Conservation (phyloP, 2,888 invertebrate species). For the Stenichneumon culpator region DNA sequence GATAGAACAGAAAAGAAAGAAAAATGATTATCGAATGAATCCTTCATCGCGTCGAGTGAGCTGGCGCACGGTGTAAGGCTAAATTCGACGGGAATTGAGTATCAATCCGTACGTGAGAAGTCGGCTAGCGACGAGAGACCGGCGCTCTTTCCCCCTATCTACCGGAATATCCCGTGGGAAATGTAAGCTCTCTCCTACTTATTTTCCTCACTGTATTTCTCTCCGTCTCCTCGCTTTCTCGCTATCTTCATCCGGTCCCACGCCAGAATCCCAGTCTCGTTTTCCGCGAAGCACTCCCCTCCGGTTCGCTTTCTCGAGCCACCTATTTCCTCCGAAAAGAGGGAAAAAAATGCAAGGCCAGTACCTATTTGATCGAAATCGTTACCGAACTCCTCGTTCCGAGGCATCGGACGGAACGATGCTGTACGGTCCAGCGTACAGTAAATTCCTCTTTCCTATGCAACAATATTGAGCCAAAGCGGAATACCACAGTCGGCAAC, state of each 20-base stretch:
- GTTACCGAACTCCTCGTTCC: neutral
- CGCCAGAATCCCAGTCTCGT: slow-evolving; percentile 68
- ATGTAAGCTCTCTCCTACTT: slow-evolving; percentile 71
- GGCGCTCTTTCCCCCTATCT: slow-evolving; percentile 71
- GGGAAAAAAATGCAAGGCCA: neutral
- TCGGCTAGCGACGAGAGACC: slow-evolving; percentile 67
- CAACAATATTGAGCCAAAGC: neutral
- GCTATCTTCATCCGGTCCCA: slow-evolving; percentile 59
- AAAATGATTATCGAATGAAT: slow-evolving; percentile 67
- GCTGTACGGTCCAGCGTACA: neutral
- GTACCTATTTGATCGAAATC: neutral
- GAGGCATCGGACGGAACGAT: neutral
- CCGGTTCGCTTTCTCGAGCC: slow-evolving; percentile 24
- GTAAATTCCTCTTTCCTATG: neutral
- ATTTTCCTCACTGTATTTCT: slow-evolving; percentile 66
- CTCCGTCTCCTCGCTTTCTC: slow-evolving; percentile 27
- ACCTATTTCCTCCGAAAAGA: neutral
- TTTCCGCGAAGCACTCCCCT: slow-evolving; percentile 33
- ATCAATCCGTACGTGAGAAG: slow-evolving; percentile 84
- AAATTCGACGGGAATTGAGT: slow-evolving; percentile 84
- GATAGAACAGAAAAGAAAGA: neutral
- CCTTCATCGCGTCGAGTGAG: slow-evolving; percentile 79
- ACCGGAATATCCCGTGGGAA: slow-evolving; percentile 74
- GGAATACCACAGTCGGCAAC: too few relatives aligned
- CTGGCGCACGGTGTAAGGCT: slow-evolving; percentile 78